A percentile compares a stretch with the other conserved stretches of the same genome.
These are phyloP conservation scores for Dasypogon diadema DNA, from an alignment of 2,888 invertebrate genomes.

Conservation along the genomic window DNA sequence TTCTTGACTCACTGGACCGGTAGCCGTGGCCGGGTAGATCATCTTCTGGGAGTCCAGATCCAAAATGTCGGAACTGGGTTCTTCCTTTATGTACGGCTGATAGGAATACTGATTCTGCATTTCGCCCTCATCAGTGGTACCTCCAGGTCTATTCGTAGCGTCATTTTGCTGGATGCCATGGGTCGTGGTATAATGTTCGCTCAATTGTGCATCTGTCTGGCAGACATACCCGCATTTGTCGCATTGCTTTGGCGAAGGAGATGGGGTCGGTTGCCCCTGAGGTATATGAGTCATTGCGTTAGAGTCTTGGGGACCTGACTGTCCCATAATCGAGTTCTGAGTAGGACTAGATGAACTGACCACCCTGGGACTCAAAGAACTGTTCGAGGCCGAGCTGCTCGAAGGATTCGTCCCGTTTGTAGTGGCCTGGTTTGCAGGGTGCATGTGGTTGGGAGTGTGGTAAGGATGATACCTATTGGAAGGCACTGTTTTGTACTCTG, in stretches of 20 bases:
- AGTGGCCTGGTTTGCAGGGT: slow-evolving; percentile 57
- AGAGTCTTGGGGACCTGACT: slow-evolving; percentile 58
- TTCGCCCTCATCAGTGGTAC: slow-evolving; percentile 52
- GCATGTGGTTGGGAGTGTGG: slow-evolving; percentile 53
- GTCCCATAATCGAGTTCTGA: slow-evolving; percentile 63
- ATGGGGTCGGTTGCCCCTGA: slow-evolving; percentile 74
- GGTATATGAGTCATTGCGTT: slow-evolving; percentile 60
- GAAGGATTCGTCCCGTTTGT: slow-evolving; percentile 53
- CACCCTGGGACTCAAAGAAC: slow-evolving; percentile 66
- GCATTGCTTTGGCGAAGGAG: slow-evolving; percentile 81
- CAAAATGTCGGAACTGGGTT: slow-evolving; percentile 76
- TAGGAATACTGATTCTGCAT: slow-evolving; percentile 62
- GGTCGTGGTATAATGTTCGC: slow-evolving; percentile 79
- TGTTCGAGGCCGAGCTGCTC: slow-evolving; percentile 59
- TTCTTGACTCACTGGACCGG: slow-evolving; percentile 68
- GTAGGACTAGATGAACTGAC: slow-evolving; percentile 68
- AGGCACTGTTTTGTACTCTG: slow-evolving; percentile 60
- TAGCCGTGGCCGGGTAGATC: slow-evolving; percentile 72
- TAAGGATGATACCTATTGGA: slow-evolving; percentile 58
- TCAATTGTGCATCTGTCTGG: slow-evolving; percentile 79
- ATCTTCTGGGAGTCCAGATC: slow-evolving; percentile 92
- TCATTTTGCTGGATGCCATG: slow-evolving; percentile 69
- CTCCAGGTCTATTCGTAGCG: background rate
- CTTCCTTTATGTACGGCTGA: slow-evolving; percentile 73
- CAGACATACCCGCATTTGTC: slow-evolving; percentile 87